These are phyloP conservation scores for Cryptocephalus moraei DNA, from an alignment of 2,888 invertebrate species.

Conservation along the genomic window DNA sequence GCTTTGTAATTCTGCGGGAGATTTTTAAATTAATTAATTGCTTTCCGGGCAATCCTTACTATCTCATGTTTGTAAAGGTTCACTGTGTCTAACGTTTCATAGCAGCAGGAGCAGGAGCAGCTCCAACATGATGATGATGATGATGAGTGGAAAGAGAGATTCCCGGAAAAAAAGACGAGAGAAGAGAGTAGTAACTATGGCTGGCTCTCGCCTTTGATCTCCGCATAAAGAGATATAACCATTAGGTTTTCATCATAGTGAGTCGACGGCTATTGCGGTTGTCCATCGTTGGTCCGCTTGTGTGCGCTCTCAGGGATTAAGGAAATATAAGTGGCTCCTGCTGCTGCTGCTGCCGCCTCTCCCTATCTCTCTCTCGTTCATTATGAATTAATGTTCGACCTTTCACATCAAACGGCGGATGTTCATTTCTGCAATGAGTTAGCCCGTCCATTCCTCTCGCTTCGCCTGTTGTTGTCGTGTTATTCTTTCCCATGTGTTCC, in stretches of 20 bases:
- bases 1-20: no score
- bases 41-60: no score
- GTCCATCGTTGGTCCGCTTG: slow-evolving; percentile 25
- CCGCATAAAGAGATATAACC: slow-evolving; percentile 31
- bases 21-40: no score
- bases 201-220: slow-evolving; percentile 18
- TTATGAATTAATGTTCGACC: slow-evolving; percentile 39
- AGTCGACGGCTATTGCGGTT: slow-evolving; percentile 27
- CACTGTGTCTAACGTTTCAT: no score
- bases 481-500: slow-evolving; percentile 11
- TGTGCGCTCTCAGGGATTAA: slow-evolving; percentile 39
- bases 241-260: slow-evolving; percentile 40
- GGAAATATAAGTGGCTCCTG: slow-evolving; percentile 38
- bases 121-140: no score
- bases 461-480: slow-evolving; percentile 15
- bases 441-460: slow-evolving; percentile 12
- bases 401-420: slow-evolving; percentile 33
- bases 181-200: background rate
- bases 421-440: slow-evolving; percentile 21
- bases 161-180: background rate
- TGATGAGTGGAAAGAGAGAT: no score
- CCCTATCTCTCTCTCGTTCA: slow-evolving; percentile 25
- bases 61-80: no score
- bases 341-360: no score
- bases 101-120: no score